Conservation (phyloP, 2,113 vertebrate species). For the Zapornia atra region DNA sequence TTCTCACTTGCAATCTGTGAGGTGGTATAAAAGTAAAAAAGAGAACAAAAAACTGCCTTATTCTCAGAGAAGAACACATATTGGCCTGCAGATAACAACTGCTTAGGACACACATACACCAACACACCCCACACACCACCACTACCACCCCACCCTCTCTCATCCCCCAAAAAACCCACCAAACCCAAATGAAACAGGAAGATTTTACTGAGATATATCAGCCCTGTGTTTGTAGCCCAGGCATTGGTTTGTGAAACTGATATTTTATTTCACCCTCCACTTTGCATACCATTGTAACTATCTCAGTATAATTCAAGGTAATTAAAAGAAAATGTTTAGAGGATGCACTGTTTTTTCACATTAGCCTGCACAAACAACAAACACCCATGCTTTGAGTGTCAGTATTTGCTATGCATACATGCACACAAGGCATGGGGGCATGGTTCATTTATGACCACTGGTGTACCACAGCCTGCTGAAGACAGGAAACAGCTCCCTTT, state of each 20-base stretch:
- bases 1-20: neutral
- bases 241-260: neutral
- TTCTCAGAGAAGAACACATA: neutral
- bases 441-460: neutral
- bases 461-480: neutral
- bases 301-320: neutral
- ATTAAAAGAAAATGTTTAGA: neutral
- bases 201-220: neutral
- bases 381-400: neutral
- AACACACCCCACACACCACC: too few relatives aligned
- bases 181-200: neutral
- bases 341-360: neutral
- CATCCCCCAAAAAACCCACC: too few relatives aligned
- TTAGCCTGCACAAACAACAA: neutral
- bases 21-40: neutral
- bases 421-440: neutral
- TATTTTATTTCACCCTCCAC: neutral
- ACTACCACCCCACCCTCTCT: too few relatives aligned
- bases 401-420: neutral
- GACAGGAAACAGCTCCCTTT: neutral
- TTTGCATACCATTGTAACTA: neutral
- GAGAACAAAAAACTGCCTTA: neutral
- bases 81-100: neutral
- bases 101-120: neutral
- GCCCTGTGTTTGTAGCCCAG: neutral